Evolutionary conservation across 2,113 vertebrate species (phyloP).

Genomic region (Nipponia nippon): DNA sequence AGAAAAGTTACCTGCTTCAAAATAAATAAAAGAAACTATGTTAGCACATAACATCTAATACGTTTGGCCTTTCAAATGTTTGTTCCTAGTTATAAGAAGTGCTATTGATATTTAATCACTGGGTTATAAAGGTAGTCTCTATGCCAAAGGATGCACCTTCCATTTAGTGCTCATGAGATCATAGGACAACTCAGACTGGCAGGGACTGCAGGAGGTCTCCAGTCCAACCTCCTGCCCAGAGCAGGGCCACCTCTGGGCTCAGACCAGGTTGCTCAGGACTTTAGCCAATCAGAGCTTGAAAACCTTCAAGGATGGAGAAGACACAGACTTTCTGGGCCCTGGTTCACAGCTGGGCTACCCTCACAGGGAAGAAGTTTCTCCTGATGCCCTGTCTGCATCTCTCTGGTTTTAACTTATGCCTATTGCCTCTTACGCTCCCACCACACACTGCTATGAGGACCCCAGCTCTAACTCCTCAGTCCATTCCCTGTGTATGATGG

Average conservation of each 20-base stretch:
- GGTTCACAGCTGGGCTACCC: neutral
- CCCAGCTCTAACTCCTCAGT: neutral
- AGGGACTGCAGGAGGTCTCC: neutral
- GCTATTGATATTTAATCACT: neutral
- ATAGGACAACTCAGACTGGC: neutral
- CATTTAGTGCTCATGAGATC: neutral
- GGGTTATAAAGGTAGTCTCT: neutral
- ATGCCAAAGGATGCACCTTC: neutral
- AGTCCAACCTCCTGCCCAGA: neutral
- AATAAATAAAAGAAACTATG: neutral
- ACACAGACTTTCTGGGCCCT: neutral
- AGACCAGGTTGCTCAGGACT: neutral
- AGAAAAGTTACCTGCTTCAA: neutral
- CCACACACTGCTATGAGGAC: no score
- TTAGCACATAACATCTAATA: neutral
- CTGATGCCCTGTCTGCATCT: no score
- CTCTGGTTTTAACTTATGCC: no score
- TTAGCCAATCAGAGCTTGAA: neutral
- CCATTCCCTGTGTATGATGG: no score
- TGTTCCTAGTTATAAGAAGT: neutral
- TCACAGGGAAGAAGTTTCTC: neutral
- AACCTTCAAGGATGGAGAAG: neutral
- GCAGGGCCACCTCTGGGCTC: neutral
- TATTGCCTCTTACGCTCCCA: no score
- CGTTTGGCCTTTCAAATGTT: neutral